phyloP scores from a whole-genome alignment of 2,113 vertebrate genomes.

The Rhinopomastus cyanomelas region DNA sequence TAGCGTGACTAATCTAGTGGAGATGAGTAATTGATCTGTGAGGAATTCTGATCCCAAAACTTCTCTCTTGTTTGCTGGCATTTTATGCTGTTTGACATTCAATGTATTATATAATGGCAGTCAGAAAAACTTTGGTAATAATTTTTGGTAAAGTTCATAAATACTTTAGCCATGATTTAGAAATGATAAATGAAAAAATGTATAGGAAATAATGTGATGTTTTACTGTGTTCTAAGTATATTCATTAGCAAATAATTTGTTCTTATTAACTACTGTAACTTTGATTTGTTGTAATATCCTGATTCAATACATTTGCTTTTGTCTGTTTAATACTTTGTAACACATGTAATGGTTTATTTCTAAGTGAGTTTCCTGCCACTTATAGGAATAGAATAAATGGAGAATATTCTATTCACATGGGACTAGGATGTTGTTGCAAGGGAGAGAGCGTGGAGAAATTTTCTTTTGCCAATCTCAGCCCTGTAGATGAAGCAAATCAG shows the following conservation, averaged over 20 bases:
- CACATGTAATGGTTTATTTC: not conserved
- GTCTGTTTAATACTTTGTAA: not conserved
- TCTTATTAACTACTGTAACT: not conserved
- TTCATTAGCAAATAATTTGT: conserved; percentile 41
- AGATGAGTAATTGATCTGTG: conserved; percentile 63
- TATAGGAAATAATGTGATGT: conserved; percentile 44
- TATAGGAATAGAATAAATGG: not conserved
- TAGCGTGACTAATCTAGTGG: conserved; percentile 34
- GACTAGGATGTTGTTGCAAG: not conserved
- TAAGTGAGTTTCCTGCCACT: not conserved
- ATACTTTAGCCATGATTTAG: conserved; percentile 68
- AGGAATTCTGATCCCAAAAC: conserved; percentile 61
- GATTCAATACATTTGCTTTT: not conserved
- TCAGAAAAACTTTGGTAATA: conserved; percentile 53
- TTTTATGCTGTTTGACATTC: conserved; percentile 46
- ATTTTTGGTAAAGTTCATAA: conserved; percentile 52
- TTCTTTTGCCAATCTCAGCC: not conserved
- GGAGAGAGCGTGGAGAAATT: not conserved
- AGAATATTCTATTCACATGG: not conserved
- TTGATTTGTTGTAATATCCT: not conserved
- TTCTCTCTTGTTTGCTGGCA: conserved; percentile 16
- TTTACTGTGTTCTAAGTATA: conserved; percentile 50
- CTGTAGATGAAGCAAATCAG: not conserved
- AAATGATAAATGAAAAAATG: conserved; percentile 64
- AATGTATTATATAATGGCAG: conserved; percentile 58